Evolutionary conservation across 2,113 vertebrate genomes (phyloP).

Genomic region (Patagioenas fasciata): DNA sequence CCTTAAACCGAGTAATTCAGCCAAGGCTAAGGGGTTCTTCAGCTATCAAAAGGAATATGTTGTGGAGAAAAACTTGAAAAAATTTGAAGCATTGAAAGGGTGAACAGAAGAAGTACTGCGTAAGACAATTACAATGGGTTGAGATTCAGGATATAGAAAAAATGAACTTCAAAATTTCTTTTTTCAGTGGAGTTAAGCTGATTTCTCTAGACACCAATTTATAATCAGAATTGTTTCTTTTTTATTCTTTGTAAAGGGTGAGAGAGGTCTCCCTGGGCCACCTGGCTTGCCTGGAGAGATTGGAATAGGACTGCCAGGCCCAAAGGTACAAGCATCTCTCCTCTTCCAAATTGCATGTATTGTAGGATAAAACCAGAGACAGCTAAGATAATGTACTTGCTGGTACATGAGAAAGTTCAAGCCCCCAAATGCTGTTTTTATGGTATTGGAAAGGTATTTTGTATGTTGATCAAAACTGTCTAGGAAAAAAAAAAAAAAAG

Average conservation of each 20-base stretch:
- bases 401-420: background rate
- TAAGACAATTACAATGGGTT: background rate
- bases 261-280: slow-evolving; percentile 81
- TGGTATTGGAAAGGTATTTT: background rate
- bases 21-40: background rate
- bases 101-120: background rate
- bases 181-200: background rate
- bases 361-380: background rate
- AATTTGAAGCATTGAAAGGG: background rate
- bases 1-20: background rate
- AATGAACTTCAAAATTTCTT: background rate
- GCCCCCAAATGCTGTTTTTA: background rate
- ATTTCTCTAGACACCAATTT: background rate
- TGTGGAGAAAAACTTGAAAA: background rate
- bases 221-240: background rate
- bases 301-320: slow-evolving; percentile 85
- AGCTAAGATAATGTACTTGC: background rate
- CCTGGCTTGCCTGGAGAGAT: slow-evolving; percentile 86
- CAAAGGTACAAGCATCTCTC: slow-evolving; percentile 78
- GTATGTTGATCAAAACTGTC: background rate
- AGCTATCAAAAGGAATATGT: background rate
- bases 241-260: slow-evolving; percentile 78
- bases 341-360: background rate
- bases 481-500: too few relatives aligned
- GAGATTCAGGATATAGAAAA: background rate